Evolutionary conservation across 2,113 vertebrate genomes (phyloP).

Genomic region (Felis chaus): DNA sequence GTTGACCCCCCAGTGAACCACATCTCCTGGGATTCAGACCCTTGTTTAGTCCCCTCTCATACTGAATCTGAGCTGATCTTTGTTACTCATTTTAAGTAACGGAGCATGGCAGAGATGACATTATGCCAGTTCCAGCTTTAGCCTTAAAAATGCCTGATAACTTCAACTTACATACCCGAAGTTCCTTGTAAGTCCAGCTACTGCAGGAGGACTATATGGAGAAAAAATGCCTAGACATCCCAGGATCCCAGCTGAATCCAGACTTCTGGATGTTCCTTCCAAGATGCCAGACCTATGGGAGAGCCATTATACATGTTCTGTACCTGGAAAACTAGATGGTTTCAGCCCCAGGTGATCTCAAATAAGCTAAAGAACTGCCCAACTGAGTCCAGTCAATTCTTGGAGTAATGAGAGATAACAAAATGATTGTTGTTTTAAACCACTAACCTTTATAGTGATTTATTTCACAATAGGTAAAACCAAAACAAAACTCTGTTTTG

Average conservation of each 20-base stretch:
- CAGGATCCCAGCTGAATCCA: neutral
- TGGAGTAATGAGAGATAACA: constrained; percentile 6
- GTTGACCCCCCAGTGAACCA: neutral
- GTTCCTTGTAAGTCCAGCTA: neutral
- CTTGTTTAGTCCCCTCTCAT: neutral
- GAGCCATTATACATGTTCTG: neutral
- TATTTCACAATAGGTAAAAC: constrained; percentile 46
- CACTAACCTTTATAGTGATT: constrained; percentile 26
- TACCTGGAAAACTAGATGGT: neutral
- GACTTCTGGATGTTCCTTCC: neutral
- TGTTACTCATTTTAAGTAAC: neutral
- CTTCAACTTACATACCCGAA: neutral
- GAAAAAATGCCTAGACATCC: neutral
- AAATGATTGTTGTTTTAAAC: constrained; percentile 30
- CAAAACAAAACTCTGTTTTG: constrained; percentile 18
- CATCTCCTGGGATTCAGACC: neutral
- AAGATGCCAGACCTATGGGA: neutral
- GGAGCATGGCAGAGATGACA: neutral
- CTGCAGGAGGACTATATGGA: neutral
- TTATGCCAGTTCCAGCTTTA: neutral
- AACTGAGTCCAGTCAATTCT: neutral
- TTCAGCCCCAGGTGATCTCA: neutral
- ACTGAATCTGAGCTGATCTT: neutral
- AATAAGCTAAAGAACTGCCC: neutral
- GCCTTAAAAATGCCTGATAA: neutral